Base-by-base conservation (phyloP, 2,113 vertebrate genomes). In the Tichodroma muraria region DNA sequence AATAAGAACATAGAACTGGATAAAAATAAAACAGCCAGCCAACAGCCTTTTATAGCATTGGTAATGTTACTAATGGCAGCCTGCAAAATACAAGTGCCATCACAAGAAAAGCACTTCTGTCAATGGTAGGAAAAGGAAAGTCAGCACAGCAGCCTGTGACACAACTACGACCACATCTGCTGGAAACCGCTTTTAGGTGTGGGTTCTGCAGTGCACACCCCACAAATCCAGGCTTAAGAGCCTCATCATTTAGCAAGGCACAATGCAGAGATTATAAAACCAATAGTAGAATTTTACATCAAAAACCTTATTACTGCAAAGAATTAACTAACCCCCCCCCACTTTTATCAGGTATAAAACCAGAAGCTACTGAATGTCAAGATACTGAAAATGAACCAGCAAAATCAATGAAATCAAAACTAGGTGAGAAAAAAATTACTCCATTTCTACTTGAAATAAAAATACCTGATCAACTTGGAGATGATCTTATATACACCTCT, bases 391-490 rank as follows among this genome's bases (percentile, higher is more conserved):
- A 56, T 19, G 71, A 91, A 79, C 30, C 31, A 63, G 24, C 7
- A 40, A 63, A 88, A 91, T 61, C 69, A 92, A 90, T 42, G 80
- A 96, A 95, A 79, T 6, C n/a, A 83, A 94, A 94, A 87, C 37
- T n/a, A 65, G 15, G 44, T 35, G 37, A 82, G 45, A 84, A 90
- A 70, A 50, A n/a, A n/a, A 7, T 56, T 53, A 87, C 54, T 82
- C 28, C 14, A 70, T 12, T 78, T 52, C 57, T 56, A 57, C 61
- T 60, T 69, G 24, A 77, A 96, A 68, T 35, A 47, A 84, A 87
- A 73, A 52, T 11, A 76, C 10, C 69, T 76, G 33, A 37, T 80
- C 38, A 73, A 45, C n/a, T 94, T 54, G 11, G 24, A 81, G 40
- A 79, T 79, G 68, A 82, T 45, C 33, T 91, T 79, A 79, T 10